A percentile compares a stretch with the other conserved stretches of the same genome.
phyloP scores from a whole-genome alignment of 2,113 vertebrate species.

The Clarias gariepinus region DNA sequence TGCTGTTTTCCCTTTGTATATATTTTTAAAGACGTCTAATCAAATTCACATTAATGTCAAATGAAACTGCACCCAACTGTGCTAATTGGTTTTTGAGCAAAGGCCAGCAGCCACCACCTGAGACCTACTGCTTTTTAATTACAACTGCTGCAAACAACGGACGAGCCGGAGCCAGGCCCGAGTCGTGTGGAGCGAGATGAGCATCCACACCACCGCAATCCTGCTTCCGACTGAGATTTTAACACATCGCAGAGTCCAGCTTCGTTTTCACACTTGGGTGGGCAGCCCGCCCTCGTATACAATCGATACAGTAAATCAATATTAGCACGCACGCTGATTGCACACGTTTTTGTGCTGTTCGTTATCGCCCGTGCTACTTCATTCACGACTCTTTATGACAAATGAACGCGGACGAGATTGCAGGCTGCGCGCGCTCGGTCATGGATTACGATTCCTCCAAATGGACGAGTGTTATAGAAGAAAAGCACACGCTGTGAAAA shows the following conservation, averaged over 20 bases:
- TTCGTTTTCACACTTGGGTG: not conserved
- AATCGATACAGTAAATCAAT: not conserved
- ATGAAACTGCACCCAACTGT: slow-evolving; percentile 1
- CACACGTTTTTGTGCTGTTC: not conserved
- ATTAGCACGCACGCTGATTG: not conserved
- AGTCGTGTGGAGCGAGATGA: not conserved
- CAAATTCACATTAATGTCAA: slow-evolving; percentile 5
- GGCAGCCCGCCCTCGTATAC: not conserved
- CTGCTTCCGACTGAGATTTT: not conserved
- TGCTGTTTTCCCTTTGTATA: not conserved
- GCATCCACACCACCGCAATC: not conserved
- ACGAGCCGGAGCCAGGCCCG: not conserved
- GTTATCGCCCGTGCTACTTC: not conserved
- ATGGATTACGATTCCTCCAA: not conserved
- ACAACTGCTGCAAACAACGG: not conserved
- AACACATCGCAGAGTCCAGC: not conserved
- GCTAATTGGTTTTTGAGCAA: slow-evolving; percentile 12
- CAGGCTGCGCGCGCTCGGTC: not conserved
- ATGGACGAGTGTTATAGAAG: not conserved
- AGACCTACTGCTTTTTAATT: slow-evolving; percentile 1
- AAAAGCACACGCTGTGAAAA: not conserved
- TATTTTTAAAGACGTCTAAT: not conserved
- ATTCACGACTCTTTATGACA: not conserved
- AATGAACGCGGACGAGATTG: not conserved
- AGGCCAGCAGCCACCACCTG: not conserved